These are phyloP conservation scores for Ranitomeya variabilis DNA, from an alignment of 2,113 vertebrate genomes.

Conservation along the genomic window DNA sequence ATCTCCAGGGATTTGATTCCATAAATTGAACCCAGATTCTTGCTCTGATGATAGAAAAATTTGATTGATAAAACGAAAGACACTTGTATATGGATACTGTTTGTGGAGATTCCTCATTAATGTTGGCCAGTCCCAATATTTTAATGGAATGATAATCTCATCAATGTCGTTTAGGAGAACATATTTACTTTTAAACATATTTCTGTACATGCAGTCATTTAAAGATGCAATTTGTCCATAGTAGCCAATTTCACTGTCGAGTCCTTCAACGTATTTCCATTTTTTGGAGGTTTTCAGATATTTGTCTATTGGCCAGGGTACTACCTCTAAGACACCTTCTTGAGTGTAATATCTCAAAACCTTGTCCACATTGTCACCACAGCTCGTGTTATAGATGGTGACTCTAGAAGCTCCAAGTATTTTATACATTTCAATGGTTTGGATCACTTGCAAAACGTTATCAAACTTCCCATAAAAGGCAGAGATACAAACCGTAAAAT, in stretches of 20 bases:
- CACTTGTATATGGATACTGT: not conserved
- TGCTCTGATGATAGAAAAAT: not conserved
- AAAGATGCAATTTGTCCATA: conserved; percentile 68
- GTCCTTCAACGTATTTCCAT: conserved; percentile 62
- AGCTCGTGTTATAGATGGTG: conserved; percentile 25
- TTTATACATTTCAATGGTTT: conserved; percentile 11
- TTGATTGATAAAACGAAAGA: conserved; percentile 33
- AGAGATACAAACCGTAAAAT: conserved; percentile 81
- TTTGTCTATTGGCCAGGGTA: conserved; percentile 75
- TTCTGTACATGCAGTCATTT: conserved; percentile 72
- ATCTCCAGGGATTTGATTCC: not conserved
- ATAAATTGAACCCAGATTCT: not conserved
- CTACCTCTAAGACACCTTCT: conserved; percentile 29
- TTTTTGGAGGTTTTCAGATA: conserved; percentile 68
- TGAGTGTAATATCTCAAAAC: conserved; percentile 12
- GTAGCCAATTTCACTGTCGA: conserved; percentile 67
- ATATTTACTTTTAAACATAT: conserved; percentile 69
- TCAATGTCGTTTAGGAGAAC: conserved; percentile 55
- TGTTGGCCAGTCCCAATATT: conserved; percentile 6
- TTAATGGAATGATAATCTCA: conserved; percentile 50
- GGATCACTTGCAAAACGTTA: not conserved
- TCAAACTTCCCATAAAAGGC: conserved; percentile 68
- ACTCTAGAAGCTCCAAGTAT: not conserved
- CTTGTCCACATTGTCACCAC: not conserved
- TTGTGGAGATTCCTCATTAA: conserved; percentile 7